Evolutionary conservation across 2,888 invertebrate species (phyloP), one percentile per base, ranked within the genome.

Genomic region (Drosophila algonquin): DNA sequence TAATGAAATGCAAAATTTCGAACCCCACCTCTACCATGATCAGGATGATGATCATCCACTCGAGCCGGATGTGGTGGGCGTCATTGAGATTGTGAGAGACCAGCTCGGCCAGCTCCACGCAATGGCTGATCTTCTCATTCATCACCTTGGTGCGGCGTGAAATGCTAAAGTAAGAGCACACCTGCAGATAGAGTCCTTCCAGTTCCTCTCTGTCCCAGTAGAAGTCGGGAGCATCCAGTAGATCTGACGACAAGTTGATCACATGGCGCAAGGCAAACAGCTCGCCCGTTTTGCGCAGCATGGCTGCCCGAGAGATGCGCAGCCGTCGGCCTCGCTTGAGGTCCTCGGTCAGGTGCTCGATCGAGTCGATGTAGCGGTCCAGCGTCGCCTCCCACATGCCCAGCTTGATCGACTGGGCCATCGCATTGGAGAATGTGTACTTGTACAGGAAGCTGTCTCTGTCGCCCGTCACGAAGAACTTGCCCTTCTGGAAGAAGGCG

Each of bases 31-130:
- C 99, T 0, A 98, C 97, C 94, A 98, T 95, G 92, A 99, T 99
- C 46, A 99, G 94, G 24, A 96, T 93, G 73, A 99, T 99, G 78
- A 99, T 98, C 97, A 99, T 98, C 98, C 98, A 98, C 92, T 99
- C 99, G 0, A 99, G 94, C 1, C 98, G 94, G 12, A 97, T 95
- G 92, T 98, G 98, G 93, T 99, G 99, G 10, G 95, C 94, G 93
- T 99, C 98, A 63, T 96, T 97, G 30, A 99, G 94, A 94, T 98
- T 97, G 32, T 96, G 94, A 0, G 97, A 97, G 8, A 99, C 93
- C 70, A 99, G 93, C 89, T 98, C 97, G 8, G 98, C 95, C 18
- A 99, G 93, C 87, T 98, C 98, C 61, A 97, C 96, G 91, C 99
- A 99, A 91, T 99, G 98, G 82, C 96, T 96, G 47, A 99, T 94